Conservation (phyloP, 2,888 invertebrate genomes). For the Tipula unca region DNA sequence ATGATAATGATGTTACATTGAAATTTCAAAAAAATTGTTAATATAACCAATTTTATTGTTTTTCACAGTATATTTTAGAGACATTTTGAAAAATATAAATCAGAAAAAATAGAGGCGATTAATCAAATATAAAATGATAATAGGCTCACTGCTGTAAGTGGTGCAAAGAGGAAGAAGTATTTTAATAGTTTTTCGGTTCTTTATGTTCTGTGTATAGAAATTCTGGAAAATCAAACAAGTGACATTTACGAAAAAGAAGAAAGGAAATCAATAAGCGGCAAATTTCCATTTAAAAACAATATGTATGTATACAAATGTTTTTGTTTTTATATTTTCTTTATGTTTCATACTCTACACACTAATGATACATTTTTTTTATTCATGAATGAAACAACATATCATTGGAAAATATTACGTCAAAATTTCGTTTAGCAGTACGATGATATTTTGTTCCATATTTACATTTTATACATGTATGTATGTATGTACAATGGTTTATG, state of each 20-base stretch:
- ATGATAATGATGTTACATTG: neutral
- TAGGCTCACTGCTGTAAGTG: neutral
- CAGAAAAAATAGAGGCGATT: neutral
- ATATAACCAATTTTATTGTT: neutral
- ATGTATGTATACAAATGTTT: neutral
- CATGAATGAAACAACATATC: neutral
- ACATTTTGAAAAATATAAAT: neutral
- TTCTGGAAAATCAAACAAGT: slow-evolving; percentile 17
- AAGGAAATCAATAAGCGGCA: slow-evolving; percentile 16
- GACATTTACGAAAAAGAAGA: slow-evolving; percentile 14
- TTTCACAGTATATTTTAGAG: neutral
- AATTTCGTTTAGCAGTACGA: neutral
- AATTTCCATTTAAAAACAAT: slow-evolving; percentile 17
- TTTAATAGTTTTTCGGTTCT: neutral
- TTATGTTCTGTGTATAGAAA: neutral
- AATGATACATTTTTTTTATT: neutral
- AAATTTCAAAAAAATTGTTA: neutral
- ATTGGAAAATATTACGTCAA: neutral
- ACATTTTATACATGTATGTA: no score
- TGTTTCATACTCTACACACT: neutral
- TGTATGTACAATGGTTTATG: neutral
- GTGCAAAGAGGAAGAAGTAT: neutral
- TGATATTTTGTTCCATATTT: slow-evolving; percentile 2
- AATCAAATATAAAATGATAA: neutral
- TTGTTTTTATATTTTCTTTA: neutral